These are phyloP conservation scores for Catocala sponsa DNA, from an alignment of 2,888 invertebrate species.

Conservation along the genomic window DNA sequence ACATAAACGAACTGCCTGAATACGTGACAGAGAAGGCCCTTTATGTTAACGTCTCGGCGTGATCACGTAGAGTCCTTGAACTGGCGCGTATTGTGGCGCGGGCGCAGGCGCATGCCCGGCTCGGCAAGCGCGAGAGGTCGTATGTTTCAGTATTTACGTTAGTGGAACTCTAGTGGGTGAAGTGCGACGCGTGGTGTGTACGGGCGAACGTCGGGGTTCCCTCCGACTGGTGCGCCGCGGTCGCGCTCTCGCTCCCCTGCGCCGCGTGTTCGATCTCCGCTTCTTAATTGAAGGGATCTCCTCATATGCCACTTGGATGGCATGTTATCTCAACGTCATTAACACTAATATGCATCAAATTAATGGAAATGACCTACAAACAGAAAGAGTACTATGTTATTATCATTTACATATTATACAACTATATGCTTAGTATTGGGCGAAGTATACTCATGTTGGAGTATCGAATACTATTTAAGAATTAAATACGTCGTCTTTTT, in stretches of 20 bases:
- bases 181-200: conserved; percentile 47
- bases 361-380: conserved; percentile 24
- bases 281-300: conserved; percentile 77
- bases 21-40: conserved; percentile 76
- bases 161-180: conserved; percentile 30
- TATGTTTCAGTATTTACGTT: conserved; percentile 65
- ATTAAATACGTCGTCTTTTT: no score
- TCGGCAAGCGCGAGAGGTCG: conserved; percentile 38
- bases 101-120: conserved; percentile 46
- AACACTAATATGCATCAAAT: conserved; percentile 51
- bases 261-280: conserved; percentile 55
- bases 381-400: neutral
- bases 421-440: no score
- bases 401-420: no score
- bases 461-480: no score
- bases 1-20: conserved; percentile 64
- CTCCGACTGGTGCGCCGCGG: conserved; percentile 65
- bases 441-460: no score
- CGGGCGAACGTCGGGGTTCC: conserved; percentile 61
- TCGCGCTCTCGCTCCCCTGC: conserved; percentile 55
- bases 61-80: conserved; percentile 79
- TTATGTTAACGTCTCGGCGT: conserved; percentile 75
- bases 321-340: conserved; percentile 63
- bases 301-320: conserved; percentile 53
- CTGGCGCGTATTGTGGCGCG: conserved; percentile 53